Percentiles rank a stretch among this genome's conserved stretches.
Conservation (phyloP, 2,113 vertebrate genomes). For the Clupea harengus region DNA sequence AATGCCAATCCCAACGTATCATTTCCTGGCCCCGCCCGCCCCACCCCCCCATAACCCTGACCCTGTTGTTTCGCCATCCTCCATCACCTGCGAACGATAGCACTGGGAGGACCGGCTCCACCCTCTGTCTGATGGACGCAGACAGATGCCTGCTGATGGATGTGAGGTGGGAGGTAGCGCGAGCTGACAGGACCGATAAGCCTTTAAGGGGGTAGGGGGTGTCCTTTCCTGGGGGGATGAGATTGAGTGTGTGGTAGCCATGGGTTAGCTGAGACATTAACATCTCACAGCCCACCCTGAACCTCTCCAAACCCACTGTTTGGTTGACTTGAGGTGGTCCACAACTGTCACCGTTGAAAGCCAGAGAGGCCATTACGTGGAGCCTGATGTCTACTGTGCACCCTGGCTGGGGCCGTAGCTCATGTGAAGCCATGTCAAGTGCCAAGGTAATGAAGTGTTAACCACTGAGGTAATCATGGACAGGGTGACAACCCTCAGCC, state of each 20-base stretch:
- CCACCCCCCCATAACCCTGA: background rate
- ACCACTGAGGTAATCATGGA: conserved; percentile 65
- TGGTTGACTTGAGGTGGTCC: conserved; percentile 66
- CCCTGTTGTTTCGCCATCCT: background rate
- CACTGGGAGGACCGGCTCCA: background rate
- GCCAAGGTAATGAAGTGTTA: conserved; percentile 71
- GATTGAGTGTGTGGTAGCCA: conserved; percentile 3
- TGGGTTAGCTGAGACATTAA: background rate
- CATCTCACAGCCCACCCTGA: background rate
- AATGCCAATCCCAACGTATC: background rate
- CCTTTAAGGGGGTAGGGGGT: background rate
- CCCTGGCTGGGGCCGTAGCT: conserved; percentile 59
- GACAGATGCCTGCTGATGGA: background rate
- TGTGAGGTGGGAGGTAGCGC: background rate
- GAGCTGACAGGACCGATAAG: background rate
- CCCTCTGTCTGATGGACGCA: background rate
- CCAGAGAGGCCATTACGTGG: conserved; percentile 27
- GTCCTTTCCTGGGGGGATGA: background rate
- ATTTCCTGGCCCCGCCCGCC: background rate
- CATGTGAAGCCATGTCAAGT: conserved; percentile 61
- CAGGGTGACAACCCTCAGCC: conserved; percentile 32
- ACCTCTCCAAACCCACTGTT: conserved; percentile 3
- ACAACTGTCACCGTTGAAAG: conserved; percentile 53
- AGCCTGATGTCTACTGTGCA: conserved; percentile 50
- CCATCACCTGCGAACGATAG: background rate